Base-by-base conservation (phyloP, 1,140 invertebrate genomes). In the Sminthurides bifidus region DNA sequence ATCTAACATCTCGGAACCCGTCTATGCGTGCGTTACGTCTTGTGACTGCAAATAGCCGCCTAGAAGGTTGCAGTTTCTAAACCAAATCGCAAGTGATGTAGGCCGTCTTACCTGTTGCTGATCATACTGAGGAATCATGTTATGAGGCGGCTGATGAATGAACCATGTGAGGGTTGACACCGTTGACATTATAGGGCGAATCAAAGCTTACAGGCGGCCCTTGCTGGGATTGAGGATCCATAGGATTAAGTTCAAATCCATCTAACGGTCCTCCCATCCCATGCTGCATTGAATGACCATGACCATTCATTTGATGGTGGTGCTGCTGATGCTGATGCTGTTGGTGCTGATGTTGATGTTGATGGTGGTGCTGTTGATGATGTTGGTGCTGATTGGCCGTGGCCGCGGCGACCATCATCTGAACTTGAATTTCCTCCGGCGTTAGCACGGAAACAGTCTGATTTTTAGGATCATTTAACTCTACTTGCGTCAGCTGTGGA, bases 91-190 rank as follows among this genome's bases (percentile, higher is more conserved):
- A n/a, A n/a, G n/a, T n/a, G n/a, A n/a, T n/a, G n/a, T n/a, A n/a
- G n/a, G n/a, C n/a, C n/a, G n/a, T n/a, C n/a, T n/a, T n/a, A n/a
- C n/a, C n/a, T n/a, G n/a, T 46, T 65, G 63, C 30, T 65, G 54
- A 49, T 56, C 59, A 54, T 52, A 61, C 8, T 50, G 50, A 27
- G 53, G 59, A 38, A 59, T 43, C 15, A 60, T 59, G 43, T 56
- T 61, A 40, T 51, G 58, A 17, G 59, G 55, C 17, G 54, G 56
- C 12, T 58, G 61, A 41, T 59, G 46, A 56, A 59, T 61, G 63
- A 35, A 61, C 53, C 23, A 65, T 30, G 41, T 65, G 63, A 26
- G 26, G 54, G 54, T 64, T 59, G 15, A 59, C 59, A 40, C 56
- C 56, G 23, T 21, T 49, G n/a, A n/a, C n/a, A 44, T 58, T 37